These are phyloP conservation scores for Eretmocerus hayati DNA, from an alignment of 2,888 invertebrate genomes.

Conservation along the genomic window DNA sequence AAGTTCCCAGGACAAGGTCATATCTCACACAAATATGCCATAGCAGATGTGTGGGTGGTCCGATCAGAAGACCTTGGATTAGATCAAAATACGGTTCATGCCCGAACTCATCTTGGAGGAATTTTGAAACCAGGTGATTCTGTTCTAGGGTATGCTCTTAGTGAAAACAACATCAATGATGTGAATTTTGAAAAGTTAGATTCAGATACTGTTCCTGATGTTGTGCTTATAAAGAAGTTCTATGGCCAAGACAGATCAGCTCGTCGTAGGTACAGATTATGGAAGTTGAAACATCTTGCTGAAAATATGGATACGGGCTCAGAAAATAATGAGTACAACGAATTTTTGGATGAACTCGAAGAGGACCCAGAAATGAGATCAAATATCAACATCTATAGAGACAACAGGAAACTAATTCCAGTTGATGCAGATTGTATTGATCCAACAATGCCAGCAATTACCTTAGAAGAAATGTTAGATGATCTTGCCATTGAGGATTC, in stretches of 20 bases:
- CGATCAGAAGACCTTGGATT: conserved; percentile 79
- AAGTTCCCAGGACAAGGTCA: conserved; percentile 82
- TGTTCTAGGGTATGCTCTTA: conserved; percentile 84
- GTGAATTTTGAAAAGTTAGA: conserved; percentile 76
- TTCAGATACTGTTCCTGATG: conserved; percentile 68
- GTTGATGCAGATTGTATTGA: conserved; percentile 57
- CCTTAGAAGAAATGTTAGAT: conserved; percentile 89
- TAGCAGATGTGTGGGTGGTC: conserved; percentile 92
- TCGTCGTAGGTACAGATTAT: conserved; percentile 68
- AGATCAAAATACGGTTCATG: conserved; percentile 73
- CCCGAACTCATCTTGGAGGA: conserved; percentile 90
- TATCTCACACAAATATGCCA: conserved; percentile 77
- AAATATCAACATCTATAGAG: conserved; percentile 88
- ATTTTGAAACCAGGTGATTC: conserved; percentile 88
- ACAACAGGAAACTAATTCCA: conserved; percentile 50
- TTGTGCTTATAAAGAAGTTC: conserved; percentile 89
- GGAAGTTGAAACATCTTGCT: conserved; percentile 87
- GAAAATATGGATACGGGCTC: conserved; percentile 58
- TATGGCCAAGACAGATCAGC: conserved; percentile 64
- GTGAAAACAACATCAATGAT: conserved; percentile 89
- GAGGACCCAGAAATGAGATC: conserved; percentile 86
- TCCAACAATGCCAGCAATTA: conserved; percentile 66
- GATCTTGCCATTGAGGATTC: conserved; percentile 77
- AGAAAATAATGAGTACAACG: conserved; percentile 75
- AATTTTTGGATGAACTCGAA: conserved; percentile 95